Evolutionary conservation across 92 coral and sea anemone genomes (phyloP).

Genomic region (Actinostola sp.): DNA sequence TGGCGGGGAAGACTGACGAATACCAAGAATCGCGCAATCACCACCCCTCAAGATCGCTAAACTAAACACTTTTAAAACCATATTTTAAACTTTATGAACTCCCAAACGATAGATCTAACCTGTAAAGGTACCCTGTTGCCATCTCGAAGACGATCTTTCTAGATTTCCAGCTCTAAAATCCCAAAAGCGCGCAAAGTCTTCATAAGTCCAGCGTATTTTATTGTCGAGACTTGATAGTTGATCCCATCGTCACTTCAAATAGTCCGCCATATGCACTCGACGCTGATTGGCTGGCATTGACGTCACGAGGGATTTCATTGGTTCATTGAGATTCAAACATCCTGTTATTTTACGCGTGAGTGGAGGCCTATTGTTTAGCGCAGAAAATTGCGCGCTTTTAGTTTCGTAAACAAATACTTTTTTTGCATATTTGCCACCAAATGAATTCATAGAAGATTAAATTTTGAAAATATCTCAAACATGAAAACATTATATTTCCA

Average conservation of each 20-base stretch:
- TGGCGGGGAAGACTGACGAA: constrained; percentile 56
- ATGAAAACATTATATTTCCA: too few relatives aligned
- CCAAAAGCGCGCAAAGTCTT: constrained; percentile 60
- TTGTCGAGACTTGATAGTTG: constrained; percentile 82
- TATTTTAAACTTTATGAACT: neutral
- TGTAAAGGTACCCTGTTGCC: constrained; percentile 72
- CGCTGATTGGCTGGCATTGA: constrained; percentile 82
- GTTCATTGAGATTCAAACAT: constrained; percentile 78
- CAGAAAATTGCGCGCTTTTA: constrained; percentile 41
- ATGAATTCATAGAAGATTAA: too few relatives aligned
- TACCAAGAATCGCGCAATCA: constrained; percentile 39
- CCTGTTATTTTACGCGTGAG: constrained; percentile 50
- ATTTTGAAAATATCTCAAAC: neutral
- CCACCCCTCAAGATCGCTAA: constrained; percentile 4
- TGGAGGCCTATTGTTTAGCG: constrained; percentile 28
- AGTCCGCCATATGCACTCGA: constrained; percentile 84
- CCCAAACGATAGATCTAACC: constrained; percentile 44
- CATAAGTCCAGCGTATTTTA: constrained; percentile 46
- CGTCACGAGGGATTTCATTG: constrained; percentile 66
- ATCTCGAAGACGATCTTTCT: constrained; percentile 52
- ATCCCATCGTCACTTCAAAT: constrained; percentile 94
- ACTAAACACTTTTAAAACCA: constrained; percentile 11
- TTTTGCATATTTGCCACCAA: too few relatives aligned
- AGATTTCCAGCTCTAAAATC: constrained; percentile 65
- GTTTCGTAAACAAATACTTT: neutral